Conservation (phyloP, 1,140 invertebrate species). For the Episyrphus balteatus region DNA sequence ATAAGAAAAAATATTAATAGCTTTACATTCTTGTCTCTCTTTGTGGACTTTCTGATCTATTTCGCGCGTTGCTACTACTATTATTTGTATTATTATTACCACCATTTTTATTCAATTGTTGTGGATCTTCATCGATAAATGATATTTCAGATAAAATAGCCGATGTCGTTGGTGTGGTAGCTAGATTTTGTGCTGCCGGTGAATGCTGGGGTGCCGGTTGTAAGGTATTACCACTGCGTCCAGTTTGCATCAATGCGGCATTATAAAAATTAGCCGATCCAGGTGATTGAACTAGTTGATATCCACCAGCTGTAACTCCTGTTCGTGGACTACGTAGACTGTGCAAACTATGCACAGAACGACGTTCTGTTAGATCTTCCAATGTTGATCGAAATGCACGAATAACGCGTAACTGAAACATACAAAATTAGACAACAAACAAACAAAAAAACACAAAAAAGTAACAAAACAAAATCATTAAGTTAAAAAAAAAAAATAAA, state of each 20-base stretch:
- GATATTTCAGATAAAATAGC: constrained; percentile 66
- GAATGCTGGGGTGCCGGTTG: constrained; percentile 2
- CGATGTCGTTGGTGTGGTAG: constrained; percentile 6
- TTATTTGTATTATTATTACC: not conserved
- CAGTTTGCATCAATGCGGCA: no score
- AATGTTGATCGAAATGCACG: constrained; percentile 99
- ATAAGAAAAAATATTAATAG: no score
- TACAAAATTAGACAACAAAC: constrained; percentile 45
- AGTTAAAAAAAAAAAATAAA: not conserved
- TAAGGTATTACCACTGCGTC: not conserved
- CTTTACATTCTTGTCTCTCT: not conserved
- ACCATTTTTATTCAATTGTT: constrained; percentile 9
- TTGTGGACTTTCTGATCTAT: not conserved
- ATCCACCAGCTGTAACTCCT: constrained; percentile 5
- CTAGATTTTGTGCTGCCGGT: constrained; percentile 12
- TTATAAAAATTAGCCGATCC: no score
- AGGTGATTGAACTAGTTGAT: constrained; percentile 22
- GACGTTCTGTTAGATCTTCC: constrained; percentile 98
- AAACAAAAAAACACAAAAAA: constrained; percentile 18
- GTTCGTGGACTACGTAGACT: constrained; percentile 82
- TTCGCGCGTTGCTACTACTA: not conserved
- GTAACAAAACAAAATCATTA: not conserved
- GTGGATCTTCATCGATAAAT: constrained; percentile 80
- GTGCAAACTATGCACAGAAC: constrained; percentile 94
- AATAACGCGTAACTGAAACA: constrained; percentile 98